These are phyloP conservation scores for Catalaphyllia jardinei DNA, from an alignment of 64 coral and sea anemone species.

Conservation along the genomic window DNA sequence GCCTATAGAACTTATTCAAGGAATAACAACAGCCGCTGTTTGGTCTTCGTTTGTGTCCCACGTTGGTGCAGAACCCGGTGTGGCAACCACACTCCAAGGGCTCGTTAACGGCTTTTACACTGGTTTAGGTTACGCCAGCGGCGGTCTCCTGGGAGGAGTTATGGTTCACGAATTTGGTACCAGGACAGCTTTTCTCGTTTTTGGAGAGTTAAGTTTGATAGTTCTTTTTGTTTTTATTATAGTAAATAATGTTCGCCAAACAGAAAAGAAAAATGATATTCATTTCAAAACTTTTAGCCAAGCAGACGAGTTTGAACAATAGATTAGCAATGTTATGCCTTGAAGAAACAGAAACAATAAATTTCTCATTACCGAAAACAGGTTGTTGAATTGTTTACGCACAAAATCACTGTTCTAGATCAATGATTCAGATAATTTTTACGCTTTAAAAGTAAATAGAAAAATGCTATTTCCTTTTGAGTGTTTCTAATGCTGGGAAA, in stretches of 20 bases:
- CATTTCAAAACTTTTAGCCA: slow-evolving; percentile 4
- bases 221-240: slow-evolving; percentile 93
- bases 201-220: slow-evolving; percentile 93
- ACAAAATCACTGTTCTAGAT: not conserved
- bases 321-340: not conserved
- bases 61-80: slow-evolving; percentile 75
- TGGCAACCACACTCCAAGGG: slow-evolving; percentile 86
- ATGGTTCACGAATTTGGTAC: slow-evolving; percentile 96
- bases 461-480: not conserved
- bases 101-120: slow-evolving; percentile 96
- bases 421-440: not conserved
- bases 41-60: slow-evolving; percentile 99
- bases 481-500: no score
- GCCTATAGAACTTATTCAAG: slow-evolving; percentile 96
- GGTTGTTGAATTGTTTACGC: not conserved
- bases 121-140: slow-evolving; percentile 87
- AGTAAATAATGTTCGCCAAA: slow-evolving; percentile 77
- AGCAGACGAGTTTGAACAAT: slow-evolving; percentile 34
- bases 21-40: slow-evolving; percentile 89
- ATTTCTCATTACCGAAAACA: not conserved
- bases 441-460: not conserved
- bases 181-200: slow-evolving; percentile 91
- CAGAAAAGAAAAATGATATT: slow-evolving; percentile 9
- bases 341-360: not conserved
- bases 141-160: slow-evolving; percentile 83